Evolutionary conservation across 1,140 invertebrate species (phyloP), one percentile per base, ranked within the genome.

Genomic region (Leptinotarsa lineolata): DNA sequence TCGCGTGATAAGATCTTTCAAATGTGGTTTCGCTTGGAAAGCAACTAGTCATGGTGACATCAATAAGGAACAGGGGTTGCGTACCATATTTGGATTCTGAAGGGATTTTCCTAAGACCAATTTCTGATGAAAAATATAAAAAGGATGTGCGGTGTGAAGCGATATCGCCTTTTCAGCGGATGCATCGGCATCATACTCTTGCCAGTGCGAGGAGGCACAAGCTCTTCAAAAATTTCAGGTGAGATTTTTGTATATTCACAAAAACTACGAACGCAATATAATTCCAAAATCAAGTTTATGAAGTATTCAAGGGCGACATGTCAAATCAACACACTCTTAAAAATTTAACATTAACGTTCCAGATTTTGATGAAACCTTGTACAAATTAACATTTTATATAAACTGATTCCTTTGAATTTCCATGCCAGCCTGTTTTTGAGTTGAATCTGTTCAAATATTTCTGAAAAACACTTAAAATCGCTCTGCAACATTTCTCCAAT

Each of bases 161-260:
- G 48, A 81, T 87, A 30, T 77, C 83, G 18, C 77, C 86, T 11
- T 86, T 86, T 30, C 85, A 88, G 39, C 82, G 90, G n/a, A 82
- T 91, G 22, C 89, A 85, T 79, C 87, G 87, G 24, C 90, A 91
- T 76, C 89, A 91, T 74, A 91, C 90, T 0, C 84, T 91, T 73
- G 83, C 83, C 82, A 89, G 79, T 81, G 88, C 85, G 73, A 87
- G 83, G 78, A 86, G 82, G 83, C 85, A 84, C 80, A 88, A 79
- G 78, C 84, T 83, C 82, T 90, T 85, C 85, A 83, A 76, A 72
- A 74, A 75, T 15, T 79, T 76, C 67, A 71, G 72, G 81, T 82
- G 79, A 79, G 74, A 5, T 54, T 54, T 54, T 54, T 54, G 15
- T 5, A 16, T 54, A 54, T 13, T 54, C 16, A 16, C 30, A 11